Percentiles rank a stretch among this genome's conserved stretches.
Evolutionary conservation across 2,113 vertebrate species (phyloP).

Genomic region (Camelus dromedarius): DNA sequence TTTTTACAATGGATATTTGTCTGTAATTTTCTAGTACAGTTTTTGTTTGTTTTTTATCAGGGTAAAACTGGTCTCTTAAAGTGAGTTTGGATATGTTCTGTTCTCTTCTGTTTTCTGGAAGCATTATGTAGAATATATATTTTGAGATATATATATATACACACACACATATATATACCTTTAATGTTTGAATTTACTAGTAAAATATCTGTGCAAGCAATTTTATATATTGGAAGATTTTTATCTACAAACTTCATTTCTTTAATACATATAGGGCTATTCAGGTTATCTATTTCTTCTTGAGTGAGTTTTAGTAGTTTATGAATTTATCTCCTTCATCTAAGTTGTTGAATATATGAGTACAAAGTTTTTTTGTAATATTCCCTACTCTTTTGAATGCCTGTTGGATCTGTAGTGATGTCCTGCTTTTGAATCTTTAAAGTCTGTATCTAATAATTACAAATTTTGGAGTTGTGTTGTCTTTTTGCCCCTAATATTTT

Average conservation of each 20-base stretch:
- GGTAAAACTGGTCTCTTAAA: background rate
- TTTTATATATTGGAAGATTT: constrained; percentile 26
- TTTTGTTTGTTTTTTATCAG: background rate
- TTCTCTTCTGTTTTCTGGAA: background rate
- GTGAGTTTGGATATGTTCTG: background rate
- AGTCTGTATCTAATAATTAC: background rate
- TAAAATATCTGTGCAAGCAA: background rate
- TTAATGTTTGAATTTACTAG: constrained; percentile 17
- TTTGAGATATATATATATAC: background rate
- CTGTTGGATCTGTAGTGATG: constrained; percentile 47
- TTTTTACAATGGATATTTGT: background rate
- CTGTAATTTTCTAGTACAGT: background rate
- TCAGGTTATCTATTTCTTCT: background rate
- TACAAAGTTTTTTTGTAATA: background rate
- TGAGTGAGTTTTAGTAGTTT: background rate
- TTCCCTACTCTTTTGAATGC: background rate
- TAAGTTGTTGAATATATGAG: background rate
- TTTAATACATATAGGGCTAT: background rate
- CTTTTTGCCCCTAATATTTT: background rate
- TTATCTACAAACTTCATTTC: background rate
- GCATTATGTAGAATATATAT: background rate
- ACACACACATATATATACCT: background rate
- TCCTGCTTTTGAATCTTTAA: constrained; percentile 16
- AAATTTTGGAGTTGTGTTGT: background rate
- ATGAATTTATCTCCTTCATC: background rate